Conservation (phyloP, 2,888 invertebrate species). For the Leptarthrus brevirostris region DNA sequence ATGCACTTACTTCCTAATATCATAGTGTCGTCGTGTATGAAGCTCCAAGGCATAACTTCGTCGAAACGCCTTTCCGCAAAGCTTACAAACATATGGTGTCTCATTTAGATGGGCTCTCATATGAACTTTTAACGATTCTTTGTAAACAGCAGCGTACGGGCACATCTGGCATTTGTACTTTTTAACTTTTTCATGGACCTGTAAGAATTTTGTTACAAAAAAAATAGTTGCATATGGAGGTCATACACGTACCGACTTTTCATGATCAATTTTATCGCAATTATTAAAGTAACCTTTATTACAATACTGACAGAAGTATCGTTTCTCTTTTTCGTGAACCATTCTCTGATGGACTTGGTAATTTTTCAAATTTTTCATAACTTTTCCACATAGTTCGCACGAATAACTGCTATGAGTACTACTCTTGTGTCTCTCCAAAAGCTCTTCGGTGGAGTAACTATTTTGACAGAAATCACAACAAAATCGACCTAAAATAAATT, state of each 20-base stretch:
- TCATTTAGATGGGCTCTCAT: conserved; percentile 60
- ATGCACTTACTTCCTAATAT: conserved; percentile 56
- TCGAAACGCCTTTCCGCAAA: conserved; percentile 61
- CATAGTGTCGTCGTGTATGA: conserved; percentile 60
- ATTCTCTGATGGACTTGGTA: conserved; percentile 60
- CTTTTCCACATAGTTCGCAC: conserved; percentile 60
- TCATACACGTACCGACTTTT: conserved; percentile 56
- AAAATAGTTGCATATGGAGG: not conserved
- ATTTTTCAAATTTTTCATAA: conserved; percentile 62
- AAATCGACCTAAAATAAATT: conserved; percentile 50
- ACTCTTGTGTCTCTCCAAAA: conserved; percentile 60
- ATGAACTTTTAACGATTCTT: conserved; percentile 61
- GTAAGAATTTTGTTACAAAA: not conserved
- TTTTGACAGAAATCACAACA: conserved; percentile 59
- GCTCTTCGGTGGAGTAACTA: conserved; percentile 58
- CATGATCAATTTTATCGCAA: conserved; percentile 62
- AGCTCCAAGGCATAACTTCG: conserved; percentile 59
- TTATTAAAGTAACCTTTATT: conserved; percentile 63
- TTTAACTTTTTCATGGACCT: conserved; percentile 51
- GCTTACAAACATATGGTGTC: conserved; percentile 60
- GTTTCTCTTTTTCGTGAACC: conserved; percentile 61
- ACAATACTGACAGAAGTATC: conserved; percentile 61
- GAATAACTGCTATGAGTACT: conserved; percentile 59
- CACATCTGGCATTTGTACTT: conserved; percentile 55
- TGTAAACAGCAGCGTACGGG: conserved; percentile 60